phyloP scores from a whole-genome alignment of 2,113 vertebrate species.

The Murina feae region DNA sequence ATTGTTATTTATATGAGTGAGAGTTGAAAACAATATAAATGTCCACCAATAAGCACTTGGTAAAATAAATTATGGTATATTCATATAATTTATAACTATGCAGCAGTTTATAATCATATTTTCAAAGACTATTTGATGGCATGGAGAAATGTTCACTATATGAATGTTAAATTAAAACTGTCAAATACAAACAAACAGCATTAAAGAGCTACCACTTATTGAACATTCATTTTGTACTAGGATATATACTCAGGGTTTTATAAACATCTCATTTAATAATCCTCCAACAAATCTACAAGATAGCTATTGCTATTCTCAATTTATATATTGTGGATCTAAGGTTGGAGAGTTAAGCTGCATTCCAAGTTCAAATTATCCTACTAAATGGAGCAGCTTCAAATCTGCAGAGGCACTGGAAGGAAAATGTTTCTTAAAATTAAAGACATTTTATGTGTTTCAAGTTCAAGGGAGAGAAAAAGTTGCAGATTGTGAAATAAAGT shows the following conservation, averaged over 20 bases:
- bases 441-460: not conserved
- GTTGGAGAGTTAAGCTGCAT: slow-evolving; percentile 3
- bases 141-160: slow-evolving; percentile 54
- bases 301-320: slow-evolving; percentile 15
- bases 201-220: slow-evolving; percentile 53
- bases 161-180: slow-evolving; percentile 63
- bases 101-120: slow-evolving; percentile 60
- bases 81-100: slow-evolving; percentile 50
- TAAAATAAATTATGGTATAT: slow-evolving; percentile 57
- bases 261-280: slow-evolving; percentile 56
- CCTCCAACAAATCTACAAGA: slow-evolving; percentile 27
- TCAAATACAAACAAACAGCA: slow-evolving; percentile 55
- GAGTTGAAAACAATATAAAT: slow-evolving; percentile 57
- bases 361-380: not conserved
- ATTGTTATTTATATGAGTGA: slow-evolving; percentile 49
- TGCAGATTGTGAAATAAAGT: not conserved
- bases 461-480: not conserved
- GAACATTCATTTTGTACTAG: slow-evolving; percentile 60
- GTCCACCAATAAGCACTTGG: slow-evolving; percentile 5
- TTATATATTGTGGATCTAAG: not conserved
- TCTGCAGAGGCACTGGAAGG: not conserved
- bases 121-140: slow-evolving; percentile 47
- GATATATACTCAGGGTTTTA: slow-evolving; percentile 34
- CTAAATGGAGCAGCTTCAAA: not conserved
- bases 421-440: not conserved